These are phyloP conservation scores for Drosophila affinis DNA, from an alignment of 2,888 invertebrate genomes.

Conservation along the genomic window DNA sequence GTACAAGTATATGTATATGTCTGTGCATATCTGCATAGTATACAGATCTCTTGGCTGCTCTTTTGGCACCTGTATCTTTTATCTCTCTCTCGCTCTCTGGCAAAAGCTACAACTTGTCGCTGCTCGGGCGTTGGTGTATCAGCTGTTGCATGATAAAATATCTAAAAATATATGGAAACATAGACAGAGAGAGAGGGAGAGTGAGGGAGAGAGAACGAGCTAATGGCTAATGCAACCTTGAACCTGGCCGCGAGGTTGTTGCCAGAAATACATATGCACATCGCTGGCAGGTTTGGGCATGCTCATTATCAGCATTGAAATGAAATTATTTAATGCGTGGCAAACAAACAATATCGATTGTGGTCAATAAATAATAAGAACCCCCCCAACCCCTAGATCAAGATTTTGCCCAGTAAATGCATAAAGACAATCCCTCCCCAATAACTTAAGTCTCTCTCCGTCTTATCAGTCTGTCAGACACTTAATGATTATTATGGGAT, in stretches of 20 bases:
- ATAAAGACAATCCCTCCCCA: neutral
- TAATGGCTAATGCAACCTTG: constrained; percentile 59
- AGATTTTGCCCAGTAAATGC: too few relatives aligned
- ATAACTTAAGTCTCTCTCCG: neutral
- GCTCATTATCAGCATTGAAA: constrained; percentile 32
- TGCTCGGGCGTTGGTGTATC: constrained; percentile 39
- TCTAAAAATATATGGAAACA: constrained; percentile 69
- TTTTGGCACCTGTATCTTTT: constrained; percentile 28
- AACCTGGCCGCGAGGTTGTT: constrained; percentile 69
- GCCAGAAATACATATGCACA: constrained; percentile 16
- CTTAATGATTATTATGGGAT: neutral
- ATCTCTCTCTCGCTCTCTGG: neutral
- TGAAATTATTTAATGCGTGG: constrained; percentile 38
- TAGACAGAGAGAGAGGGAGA: constrained; percentile 24
- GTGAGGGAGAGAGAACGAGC: constrained; percentile 21
- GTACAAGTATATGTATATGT: constrained; percentile 3
- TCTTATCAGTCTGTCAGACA: constrained; percentile 5
- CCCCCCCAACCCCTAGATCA: too few relatives aligned
- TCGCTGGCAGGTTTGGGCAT: constrained; percentile 1
- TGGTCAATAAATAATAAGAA: too few relatives aligned
- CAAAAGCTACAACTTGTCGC: constrained; percentile 43
- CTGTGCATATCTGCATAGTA: neutral
- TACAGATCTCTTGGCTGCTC: constrained; percentile 20
- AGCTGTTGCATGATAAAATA: constrained; percentile 79
- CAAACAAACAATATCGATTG: neutral